Conservation (phyloP, 2,113 vertebrate species). For the Fregetta grallaria region DNA sequence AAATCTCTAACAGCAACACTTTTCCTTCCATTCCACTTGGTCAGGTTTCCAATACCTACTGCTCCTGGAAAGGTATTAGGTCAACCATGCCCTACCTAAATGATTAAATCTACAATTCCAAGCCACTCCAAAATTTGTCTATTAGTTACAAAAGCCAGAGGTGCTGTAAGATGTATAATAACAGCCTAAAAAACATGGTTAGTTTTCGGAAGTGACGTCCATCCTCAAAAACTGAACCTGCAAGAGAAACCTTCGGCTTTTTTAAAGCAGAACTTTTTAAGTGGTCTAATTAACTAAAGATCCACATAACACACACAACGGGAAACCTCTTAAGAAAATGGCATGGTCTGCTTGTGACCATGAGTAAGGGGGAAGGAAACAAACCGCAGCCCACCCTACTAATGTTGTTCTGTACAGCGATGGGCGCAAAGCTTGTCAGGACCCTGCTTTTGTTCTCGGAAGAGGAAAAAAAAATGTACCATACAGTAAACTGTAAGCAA, state of each 20-base stretch:
- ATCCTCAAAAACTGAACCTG: background rate
- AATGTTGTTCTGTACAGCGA: background rate
- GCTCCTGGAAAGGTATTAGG: background rate
- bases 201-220: fast-evolving
- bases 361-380: background rate
- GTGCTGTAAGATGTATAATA: background rate
- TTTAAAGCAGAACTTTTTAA: background rate
- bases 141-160: background rate
- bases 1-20: background rate
- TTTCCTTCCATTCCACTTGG: background rate
- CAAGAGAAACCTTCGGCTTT: background rate
- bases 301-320: background rate
- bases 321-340: background rate
- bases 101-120: background rate
- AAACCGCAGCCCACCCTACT: background rate
- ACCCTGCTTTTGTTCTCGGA: background rate
- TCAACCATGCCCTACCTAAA: background rate
- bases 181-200: background rate
- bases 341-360: background rate
- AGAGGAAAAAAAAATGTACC: background rate
- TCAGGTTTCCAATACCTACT: background rate
- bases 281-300: background rate
- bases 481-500: background rate
- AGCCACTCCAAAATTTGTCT: background rate
- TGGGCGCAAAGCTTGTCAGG: background rate